Conservation (phyloP, 1,140 invertebrate genomes). For the Drosophila ogumai region DNA sequence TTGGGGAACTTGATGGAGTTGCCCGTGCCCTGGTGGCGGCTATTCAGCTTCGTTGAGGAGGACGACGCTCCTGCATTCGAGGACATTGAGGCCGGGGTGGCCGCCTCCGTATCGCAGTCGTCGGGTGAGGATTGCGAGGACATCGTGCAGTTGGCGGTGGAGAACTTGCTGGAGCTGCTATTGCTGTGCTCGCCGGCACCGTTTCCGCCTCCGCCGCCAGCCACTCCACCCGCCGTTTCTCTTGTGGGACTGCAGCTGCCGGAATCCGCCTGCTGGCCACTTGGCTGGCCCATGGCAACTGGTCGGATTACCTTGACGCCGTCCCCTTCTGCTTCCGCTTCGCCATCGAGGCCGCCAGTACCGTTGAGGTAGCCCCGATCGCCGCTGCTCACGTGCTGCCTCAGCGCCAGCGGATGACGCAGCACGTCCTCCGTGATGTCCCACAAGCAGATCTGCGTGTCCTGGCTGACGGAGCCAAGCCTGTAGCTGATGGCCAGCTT, state of each 20-base stretch:
- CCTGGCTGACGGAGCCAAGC: constrained; percentile 98
- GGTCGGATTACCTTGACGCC: constrained; percentile 79
- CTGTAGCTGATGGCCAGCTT: constrained; percentile 90
- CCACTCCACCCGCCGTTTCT: constrained; percentile 40
- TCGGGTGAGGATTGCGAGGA: constrained; percentile 83
- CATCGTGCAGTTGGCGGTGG: constrained; percentile 84
- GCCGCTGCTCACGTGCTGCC: constrained; percentile 75
- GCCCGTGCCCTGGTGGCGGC: constrained; percentile 55
- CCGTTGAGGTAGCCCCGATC: constrained; percentile 78
- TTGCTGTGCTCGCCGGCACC: constrained; percentile 72
- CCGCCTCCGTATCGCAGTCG: constrained; percentile 56
- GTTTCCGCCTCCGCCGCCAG: constrained; percentile 10
- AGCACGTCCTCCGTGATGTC: constrained; percentile 98
- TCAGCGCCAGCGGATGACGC: constrained; percentile 87
- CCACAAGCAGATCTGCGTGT: constrained; percentile 99
- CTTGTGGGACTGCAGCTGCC: constrained; percentile 65
- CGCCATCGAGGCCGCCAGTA: constrained; percentile 32
- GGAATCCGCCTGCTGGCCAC: constrained; percentile 60
- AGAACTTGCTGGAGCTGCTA: constrained; percentile 84
- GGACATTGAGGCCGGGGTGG: constrained; percentile 40
- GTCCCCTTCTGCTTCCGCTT: constrained; percentile 45
- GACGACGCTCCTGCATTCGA: constrained; percentile 33
- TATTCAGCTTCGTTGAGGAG: constrained; percentile 50
- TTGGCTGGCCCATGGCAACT: constrained; percentile 67
- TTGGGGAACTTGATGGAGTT: constrained; percentile 82